Base-by-base conservation (phyloP, 2,888 invertebrate species). In the Pandemis cinnamomeana region DNA sequence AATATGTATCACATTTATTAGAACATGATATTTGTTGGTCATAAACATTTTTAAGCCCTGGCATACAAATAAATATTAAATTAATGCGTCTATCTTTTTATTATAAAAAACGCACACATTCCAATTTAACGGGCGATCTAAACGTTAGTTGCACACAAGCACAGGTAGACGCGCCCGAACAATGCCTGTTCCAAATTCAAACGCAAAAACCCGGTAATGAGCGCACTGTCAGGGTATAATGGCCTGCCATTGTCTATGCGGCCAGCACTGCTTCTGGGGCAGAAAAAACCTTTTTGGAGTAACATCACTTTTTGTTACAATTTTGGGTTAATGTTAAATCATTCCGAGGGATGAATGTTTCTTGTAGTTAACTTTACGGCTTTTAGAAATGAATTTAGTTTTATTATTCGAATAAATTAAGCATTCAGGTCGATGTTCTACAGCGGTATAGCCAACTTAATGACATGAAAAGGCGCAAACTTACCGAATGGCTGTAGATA, bases 171-270 rank as follows among this genome's bases (percentile, higher is more conserved):
- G 87, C 86, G 84, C 79, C 80, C 84, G 85, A 84, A 91, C 91
- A 91, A 90, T 91, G 84, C 87, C 58, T 69, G 75, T 78, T 82
- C 80, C 82, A 85, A 82, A 84, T 77, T 78, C 80, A 80, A 83
- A 85, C 87, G 82, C 83, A 84, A 91, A 91, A 92, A 90, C 86
- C 81, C 90, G 91, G 92, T 93, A 93, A 93, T 92, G 92, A 93
- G 92, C 87, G 87, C 88, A 90, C 88, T 89, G 91, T 89, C 89
- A 84, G 86, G 67, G 83, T 82, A 89, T 91, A 91, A 91, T 91
- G 89, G 91, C 81, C 76, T 42, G 60, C 86, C 86, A 91, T 92
- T 92, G 92, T 92, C 90, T 90, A 91, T 89, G 90, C 83, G 87
- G 84, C 83, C 83, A 80, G 84, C 80, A 78, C 77, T 80, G 86